Conservation (phyloP, 2,888 invertebrate genomes). For the Epistrophella euchroma region DNA sequence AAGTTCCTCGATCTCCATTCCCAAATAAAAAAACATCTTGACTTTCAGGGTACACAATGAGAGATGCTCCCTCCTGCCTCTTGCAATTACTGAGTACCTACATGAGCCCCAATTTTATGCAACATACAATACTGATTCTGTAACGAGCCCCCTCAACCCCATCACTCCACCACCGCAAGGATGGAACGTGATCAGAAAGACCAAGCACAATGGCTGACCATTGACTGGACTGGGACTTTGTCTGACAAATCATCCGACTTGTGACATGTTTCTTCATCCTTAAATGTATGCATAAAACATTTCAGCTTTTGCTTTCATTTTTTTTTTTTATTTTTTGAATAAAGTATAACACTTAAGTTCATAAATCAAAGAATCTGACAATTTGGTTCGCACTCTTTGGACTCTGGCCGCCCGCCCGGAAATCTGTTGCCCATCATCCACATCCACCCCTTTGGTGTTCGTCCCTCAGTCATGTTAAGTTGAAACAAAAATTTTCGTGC, state of each 20-base stretch:
- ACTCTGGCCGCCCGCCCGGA: neutral
- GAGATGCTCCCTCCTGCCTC: constrained; percentile 12
- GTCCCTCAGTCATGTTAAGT: constrained; percentile 35
- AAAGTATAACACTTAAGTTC: constrained; percentile 47
- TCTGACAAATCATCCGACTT: constrained; percentile 44
- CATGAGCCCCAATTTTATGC: constrained; percentile 57
- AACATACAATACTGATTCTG: constrained; percentile 12
- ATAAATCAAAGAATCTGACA: constrained; percentile 73
- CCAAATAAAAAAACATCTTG: neutral
- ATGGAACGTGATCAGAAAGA: constrained; percentile 67
- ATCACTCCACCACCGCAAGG: neutral
- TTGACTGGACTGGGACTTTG: constrained; percentile 1
- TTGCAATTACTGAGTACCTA: constrained; percentile 58
- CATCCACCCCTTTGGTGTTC: constrained; percentile 37
- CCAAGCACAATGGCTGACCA: constrained; percentile 46
- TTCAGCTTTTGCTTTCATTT: neutral
- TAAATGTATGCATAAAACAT: constrained; percentile 48
- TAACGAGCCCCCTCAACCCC: constrained; percentile 33
- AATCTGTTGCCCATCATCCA: constrained; percentile 42
- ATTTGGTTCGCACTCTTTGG: constrained; percentile 62
- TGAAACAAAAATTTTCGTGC: constrained; percentile 56
- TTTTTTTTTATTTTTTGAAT: neutral
- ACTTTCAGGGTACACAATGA: constrained; percentile 2
- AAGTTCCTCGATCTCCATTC: neutral
- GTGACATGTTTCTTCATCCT: constrained; percentile 65